phyloP scores from a whole-genome alignment of 2,113 vertebrate species.

The Raphicerus campestris region DNA sequence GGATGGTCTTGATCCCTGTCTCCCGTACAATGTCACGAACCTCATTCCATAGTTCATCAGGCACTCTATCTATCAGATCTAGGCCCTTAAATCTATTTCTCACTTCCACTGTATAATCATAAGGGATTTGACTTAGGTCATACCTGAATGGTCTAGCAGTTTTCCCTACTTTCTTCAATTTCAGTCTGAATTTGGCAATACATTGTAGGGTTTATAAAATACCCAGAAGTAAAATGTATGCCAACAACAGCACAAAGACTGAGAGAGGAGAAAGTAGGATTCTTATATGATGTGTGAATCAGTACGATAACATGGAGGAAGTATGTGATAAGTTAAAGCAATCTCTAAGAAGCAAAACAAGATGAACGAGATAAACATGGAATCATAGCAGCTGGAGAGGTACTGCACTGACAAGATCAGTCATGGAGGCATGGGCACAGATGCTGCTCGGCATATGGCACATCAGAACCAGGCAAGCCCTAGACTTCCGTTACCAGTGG shows the following conservation, averaged over 20 bases:
- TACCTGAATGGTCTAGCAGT: too few species aligned
- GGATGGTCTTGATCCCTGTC: too few species aligned
- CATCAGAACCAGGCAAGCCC: not conserved
- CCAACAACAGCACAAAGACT: not conserved
- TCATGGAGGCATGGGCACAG: not conserved
- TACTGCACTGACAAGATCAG: not conserved
- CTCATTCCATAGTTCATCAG: too few species aligned
- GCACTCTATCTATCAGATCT: too few species aligned
- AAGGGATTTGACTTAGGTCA: too few species aligned
- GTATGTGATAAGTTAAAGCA: not conserved
- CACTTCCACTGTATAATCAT: too few species aligned
- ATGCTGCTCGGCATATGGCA: not conserved
- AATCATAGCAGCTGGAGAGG: not conserved
- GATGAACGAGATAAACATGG: not conserved
- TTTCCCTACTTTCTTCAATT: too few species aligned
- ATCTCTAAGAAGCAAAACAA: not conserved
- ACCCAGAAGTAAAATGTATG: not conserved
- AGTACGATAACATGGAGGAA: not conserved
- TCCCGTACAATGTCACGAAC: too few species aligned
- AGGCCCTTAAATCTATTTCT: too few species aligned
- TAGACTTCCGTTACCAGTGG: not conserved
- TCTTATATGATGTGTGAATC: not conserved
- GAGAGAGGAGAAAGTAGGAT: not conserved
- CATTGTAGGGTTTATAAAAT: not conserved
- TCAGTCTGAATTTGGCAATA: not conserved